These are phyloP conservation scores for Oreonectes daqikongensis DNA, from an alignment of 2,797 vertebrate species.

Conservation along the genomic window DNA sequence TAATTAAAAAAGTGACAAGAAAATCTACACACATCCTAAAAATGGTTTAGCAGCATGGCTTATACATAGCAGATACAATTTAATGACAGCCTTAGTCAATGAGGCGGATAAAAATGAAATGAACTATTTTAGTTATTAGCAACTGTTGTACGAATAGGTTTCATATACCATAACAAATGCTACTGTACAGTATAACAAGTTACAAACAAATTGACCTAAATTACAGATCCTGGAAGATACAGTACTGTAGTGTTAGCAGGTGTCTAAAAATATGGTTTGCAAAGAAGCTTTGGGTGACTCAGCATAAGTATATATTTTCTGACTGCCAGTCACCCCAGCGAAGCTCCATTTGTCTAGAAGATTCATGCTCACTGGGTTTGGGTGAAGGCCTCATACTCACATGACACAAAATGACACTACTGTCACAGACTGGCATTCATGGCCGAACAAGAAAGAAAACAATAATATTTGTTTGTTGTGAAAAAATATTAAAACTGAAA, in stretches of 20 bases:
- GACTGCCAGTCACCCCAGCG: background rate
- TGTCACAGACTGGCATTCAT: background rate
- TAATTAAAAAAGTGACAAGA: no score
- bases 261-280: slow-evolving; percentile 28
- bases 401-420: background rate
- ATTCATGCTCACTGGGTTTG: background rate
- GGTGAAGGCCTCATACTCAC: slow-evolving; percentile 13
- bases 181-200: background rate
- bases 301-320: slow-evolving; percentile 17
- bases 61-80: no score
- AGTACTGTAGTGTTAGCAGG: background rate
- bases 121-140: background rate
- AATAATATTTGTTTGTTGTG: background rate
- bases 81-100: no score
- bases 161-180: background rate
- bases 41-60: no score
- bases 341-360: background rate
- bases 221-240: slow-evolving; percentile 9
- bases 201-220: background rate
- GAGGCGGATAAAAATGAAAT: background rate
- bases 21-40: no score
- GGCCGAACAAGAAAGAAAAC: background rate
- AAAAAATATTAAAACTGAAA: background rate
- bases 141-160: background rate
- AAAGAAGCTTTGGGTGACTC: slow-evolving; percentile 25